Conservation (phyloP, 2,113 vertebrate genomes). For the Strix aluco region DNA sequence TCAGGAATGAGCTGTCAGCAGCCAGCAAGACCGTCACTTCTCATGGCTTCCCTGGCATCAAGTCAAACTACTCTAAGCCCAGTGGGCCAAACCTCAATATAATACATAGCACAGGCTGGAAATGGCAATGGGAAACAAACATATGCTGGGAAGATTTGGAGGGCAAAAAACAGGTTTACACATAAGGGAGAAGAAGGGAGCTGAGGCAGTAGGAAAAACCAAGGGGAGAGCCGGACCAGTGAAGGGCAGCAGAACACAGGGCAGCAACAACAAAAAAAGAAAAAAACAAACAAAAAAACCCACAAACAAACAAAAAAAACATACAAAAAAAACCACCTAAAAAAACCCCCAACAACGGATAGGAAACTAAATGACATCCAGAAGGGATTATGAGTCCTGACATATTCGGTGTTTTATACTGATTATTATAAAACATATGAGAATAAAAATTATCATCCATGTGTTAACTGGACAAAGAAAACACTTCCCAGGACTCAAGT, state of each 20-base stretch:
- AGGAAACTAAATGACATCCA: not conserved
- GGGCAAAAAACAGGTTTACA: not conserved
- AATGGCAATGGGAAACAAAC: conserved; percentile 1
- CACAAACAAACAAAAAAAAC: too few relatives aligned
- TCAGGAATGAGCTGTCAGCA: conserved; percentile 24
- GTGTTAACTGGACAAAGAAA: not conserved
- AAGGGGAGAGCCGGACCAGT: not conserved
- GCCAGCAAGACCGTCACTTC: not conserved
- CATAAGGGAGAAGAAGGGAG: not conserved
- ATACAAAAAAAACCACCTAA: too few relatives aligned
- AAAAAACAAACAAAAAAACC: not conserved
- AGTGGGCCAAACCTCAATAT: not conserved
- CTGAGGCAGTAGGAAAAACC: not conserved
- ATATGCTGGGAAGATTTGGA: not conserved
- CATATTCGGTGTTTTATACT: not conserved
- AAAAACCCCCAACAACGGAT: not conserved
- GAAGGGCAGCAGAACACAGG: not conserved
- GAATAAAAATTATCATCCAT: not conserved
- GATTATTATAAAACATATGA: not conserved
- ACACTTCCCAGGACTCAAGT: not conserved
- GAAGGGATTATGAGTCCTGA: not conserved
- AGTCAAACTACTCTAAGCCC: conserved; percentile 9
- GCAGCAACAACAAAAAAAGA: not conserved
- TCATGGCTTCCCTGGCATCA: conserved; percentile 27
- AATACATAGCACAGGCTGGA: not conserved